A percentile compares a stretch with the other conserved stretches of the same genome.
phyloP scores from a whole-genome alignment of 2,888 invertebrate species.

The Parnassius mnemosyne region DNA sequence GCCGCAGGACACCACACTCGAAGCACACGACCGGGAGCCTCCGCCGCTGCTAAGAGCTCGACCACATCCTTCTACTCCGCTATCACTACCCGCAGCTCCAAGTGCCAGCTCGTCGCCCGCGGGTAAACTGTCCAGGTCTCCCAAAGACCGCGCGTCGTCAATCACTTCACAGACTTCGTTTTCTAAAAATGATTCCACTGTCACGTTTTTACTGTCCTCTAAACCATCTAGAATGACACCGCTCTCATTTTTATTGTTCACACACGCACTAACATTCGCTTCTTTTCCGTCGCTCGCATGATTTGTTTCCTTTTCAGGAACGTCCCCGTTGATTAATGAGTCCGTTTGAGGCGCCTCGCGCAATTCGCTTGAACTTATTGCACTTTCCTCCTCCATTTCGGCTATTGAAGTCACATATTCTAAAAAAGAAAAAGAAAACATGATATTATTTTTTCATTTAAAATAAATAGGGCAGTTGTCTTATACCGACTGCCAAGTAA shows the following conservation, averaged over 20 bases:
- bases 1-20: conserved; percentile 88
- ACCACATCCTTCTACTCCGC: conserved; percentile 88
- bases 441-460: conserved; percentile 19
- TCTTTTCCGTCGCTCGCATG: conserved; percentile 39
- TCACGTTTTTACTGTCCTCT: conserved; percentile 42
- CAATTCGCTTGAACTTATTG: conserved; percentile 44
- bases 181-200: conserved; percentile 47
- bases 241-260: conserved; percentile 50
- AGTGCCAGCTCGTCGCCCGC: conserved; percentile 64
- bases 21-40: conserved; percentile 86
- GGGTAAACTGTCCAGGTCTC: conserved; percentile 69
- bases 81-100: conserved; percentile 87
- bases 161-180: conserved; percentile 59
- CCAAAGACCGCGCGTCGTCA: conserved; percentile 68
- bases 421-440: conserved; percentile 34
- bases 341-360: conserved; percentile 41
- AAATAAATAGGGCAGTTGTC: conserved; percentile 27
- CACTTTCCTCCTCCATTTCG: conserved; percentile 65
- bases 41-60: conserved; percentile 85
- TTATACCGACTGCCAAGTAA: conserved; percentile 41
- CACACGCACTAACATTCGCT: conserved; percentile 42
- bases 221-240: conserved; percentile 47
- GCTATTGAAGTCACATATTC: conserved; percentile 67
- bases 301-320: conserved; percentile 37
- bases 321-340: conserved; percentile 40